Conservation (phyloP, 2,888 invertebrate genomes). For the Linnaemya tessellans region DNA sequence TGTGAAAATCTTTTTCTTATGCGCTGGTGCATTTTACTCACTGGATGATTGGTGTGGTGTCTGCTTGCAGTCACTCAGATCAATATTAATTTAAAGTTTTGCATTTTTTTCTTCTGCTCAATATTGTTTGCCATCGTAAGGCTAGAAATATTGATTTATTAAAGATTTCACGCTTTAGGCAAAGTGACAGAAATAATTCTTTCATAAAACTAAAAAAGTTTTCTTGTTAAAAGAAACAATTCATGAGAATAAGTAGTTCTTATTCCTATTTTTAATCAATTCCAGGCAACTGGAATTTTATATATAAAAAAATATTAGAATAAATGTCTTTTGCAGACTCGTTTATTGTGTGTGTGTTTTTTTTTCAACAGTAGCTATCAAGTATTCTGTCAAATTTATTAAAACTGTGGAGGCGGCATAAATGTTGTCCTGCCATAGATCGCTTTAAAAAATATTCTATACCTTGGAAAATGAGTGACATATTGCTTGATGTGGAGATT, state of each 20-base stretch:
- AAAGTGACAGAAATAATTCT: not conserved
- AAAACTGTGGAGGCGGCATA: no score
- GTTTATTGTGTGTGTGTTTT: not conserved
- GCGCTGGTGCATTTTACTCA: constrained; percentile 4
- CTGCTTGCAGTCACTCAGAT: constrained; percentile 36
- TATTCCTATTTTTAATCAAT: not conserved
- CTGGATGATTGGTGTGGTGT: constrained; percentile 2
- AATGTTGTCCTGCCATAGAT: no score
- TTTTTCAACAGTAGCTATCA: not conserved
- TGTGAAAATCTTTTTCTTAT: constrained; percentile 47
- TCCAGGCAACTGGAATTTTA: not conserved
- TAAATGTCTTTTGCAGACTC: no score
- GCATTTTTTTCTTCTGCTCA: constrained; percentile 25
- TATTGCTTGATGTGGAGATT: no score
- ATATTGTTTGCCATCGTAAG: constrained; percentile 40
- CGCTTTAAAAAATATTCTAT: no score
- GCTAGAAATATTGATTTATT: constrained; percentile 67
- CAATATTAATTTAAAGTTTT: constrained; percentile 53
- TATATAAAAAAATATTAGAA: no score
- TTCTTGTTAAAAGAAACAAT: constrained; percentile 9
- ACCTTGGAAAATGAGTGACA: no score
- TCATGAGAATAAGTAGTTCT: constrained; percentile 4
- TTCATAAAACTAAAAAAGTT: constrained; percentile 24
- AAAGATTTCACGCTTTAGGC: constrained; percentile 68
- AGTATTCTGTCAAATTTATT: not conserved